Evolutionary conservation across 2,113 vertebrate genomes (phyloP), one percentile per base, ranked within the genome.

Genomic region (Scolopax mira): DNA sequence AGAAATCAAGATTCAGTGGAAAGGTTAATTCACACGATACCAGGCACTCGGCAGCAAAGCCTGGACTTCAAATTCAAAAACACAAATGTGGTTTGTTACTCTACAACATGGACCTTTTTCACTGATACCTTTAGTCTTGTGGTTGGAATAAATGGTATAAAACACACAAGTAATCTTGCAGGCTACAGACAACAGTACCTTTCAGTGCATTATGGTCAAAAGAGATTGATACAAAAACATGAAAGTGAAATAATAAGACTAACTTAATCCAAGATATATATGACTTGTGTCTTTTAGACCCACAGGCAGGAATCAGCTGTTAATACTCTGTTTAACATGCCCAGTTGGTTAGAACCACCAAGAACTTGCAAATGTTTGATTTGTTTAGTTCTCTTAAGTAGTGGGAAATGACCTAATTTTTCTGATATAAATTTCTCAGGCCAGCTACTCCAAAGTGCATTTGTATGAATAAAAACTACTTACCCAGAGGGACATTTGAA

Each of bases 401-500:
- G 57, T 58, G 66, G 69, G 84, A 97, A 97, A 96, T 95, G 85
- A 95, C 54, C 85, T 96, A 86, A 90, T 97, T 98, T 94, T 96
- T 91, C 88, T 67, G 85, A 95, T 95, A 83, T 9, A 91, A 95
- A 91, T 95, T 97, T 93, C 89, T 94, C 79, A 92, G 85, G 82
- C 86, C 92, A 85, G 70, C 94, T 97, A 94, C 69, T 90, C 74
- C 91, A 79, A 94, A 97, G 70, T 79, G 41, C 75, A 89, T 94
- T 97, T 94, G 96, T 96, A 83, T 93, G 90, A 97, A 96, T 96
- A 93, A 97, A 96, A 97, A 85, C 93, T 72, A 84, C 85, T 95
- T 97, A 97, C 74, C 96, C 92, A 93, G 82, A 97, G 84, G 89
- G 89, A 97, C 52, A 94, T 92, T 93, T 1, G 3, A 77, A 97